Conservation (phyloP, 2,113 vertebrate genomes). For the Ceyx margarethae region DNA sequence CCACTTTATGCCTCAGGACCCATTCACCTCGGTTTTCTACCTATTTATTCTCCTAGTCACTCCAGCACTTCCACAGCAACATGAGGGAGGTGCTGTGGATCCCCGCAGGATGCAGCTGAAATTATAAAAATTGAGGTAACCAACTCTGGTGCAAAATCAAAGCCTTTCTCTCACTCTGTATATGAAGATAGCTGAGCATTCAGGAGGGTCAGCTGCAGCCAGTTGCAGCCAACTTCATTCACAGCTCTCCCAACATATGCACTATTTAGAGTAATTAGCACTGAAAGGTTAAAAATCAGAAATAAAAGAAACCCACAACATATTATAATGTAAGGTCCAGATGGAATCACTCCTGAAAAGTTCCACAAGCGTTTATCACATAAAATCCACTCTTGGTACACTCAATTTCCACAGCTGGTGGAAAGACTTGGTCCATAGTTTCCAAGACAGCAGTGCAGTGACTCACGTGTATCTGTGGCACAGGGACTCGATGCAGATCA, state of each 20-base stretch:
- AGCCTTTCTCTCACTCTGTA: background rate
- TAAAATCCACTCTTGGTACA: background rate
- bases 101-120: background rate
- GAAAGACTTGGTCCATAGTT: background rate
- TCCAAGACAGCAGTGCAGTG: background rate
- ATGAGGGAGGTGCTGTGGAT: background rate
- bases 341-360: background rate
- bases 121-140: background rate
- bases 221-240: background rate
- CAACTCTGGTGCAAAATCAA: background rate
- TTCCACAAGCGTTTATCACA: background rate
- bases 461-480: constrained; percentile 91
- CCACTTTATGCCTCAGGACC: background rate
- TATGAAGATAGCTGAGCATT: background rate
- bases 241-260: background rate
- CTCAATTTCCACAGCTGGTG: background rate
- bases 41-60: background rate
- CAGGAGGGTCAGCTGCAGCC: background rate
- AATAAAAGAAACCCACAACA: background rate
- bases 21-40: background rate
- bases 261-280: background rate
- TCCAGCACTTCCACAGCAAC: background rate
- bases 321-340: background rate
- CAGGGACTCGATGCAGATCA: constrained; percentile 94
- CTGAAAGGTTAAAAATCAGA: background rate